Conservation (phyloP, 2,888 invertebrate genomes). For the Tetrapedia diversipes region DNA sequence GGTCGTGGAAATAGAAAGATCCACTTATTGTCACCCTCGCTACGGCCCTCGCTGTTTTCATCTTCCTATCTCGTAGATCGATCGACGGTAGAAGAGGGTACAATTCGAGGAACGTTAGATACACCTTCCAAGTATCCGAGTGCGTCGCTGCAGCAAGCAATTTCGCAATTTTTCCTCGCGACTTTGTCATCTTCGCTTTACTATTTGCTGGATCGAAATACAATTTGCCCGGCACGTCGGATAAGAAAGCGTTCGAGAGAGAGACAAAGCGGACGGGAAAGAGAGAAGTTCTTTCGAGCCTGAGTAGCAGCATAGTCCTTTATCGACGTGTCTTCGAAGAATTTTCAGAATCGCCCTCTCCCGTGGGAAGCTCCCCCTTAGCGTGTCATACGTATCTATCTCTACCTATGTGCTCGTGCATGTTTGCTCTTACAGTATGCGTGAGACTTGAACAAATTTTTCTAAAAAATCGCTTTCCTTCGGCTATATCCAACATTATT, state of each 20-base stretch:
- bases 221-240: slow-evolving; percentile 74
- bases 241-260: slow-evolving; percentile 48
- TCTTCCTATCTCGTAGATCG: slow-evolving; percentile 24
- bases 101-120: slow-evolving; percentile 25
- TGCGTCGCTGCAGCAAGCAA: slow-evolving; percentile 76
- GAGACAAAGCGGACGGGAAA: slow-evolving; percentile 1
- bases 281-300: slow-evolving; percentile 43
- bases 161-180: slow-evolving; percentile 81
- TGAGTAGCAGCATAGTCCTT: slow-evolving; percentile 52
- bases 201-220: slow-evolving; percentile 80
- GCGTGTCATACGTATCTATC: slow-evolving; percentile 45
- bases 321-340: slow-evolving; percentile 69
- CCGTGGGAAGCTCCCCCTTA: slow-evolving; percentile 61
- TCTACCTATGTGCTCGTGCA: background rate
- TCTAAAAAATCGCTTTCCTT: background rate
- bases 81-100: slow-evolving; percentile 22
- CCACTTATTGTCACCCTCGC: slow-evolving; percentile 16
- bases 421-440: background rate
- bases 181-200: slow-evolving; percentile 83
- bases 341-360: slow-evolving; percentile 67
- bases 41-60: background rate
- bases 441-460: background rate
- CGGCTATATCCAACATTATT: background rate
- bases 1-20: slow-evolving; percentile 1
- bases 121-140: slow-evolving; percentile 44